Evolutionary conservation across 2,888 invertebrate species (phyloP), one percentile per base, ranked within the genome.

Genomic region (Stratiomys singularior): DNA sequence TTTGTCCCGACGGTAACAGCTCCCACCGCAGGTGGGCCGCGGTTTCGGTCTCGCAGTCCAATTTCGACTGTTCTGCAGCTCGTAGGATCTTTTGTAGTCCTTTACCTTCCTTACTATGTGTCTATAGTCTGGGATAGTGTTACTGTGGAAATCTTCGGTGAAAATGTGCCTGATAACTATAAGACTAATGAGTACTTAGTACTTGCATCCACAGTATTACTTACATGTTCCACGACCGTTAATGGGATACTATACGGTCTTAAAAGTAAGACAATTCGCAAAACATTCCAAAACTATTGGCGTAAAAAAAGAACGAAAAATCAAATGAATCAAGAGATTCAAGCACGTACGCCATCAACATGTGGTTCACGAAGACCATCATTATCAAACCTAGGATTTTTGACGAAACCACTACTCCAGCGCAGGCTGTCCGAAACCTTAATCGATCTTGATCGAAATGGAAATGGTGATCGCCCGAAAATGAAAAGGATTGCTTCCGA

Each of bases 241-340:
- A 94, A 94, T 84, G 92, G 93, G n/a, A 90, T 94, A 72, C 87
- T 94, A 58, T 94, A 94, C 83, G 94, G 94, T 56, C 89, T 94
- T 72, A 91, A 93, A 84, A 94, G 92, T 85, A 91, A 92, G 85
- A 89, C 91, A 0, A 86, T 94, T 47, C 89, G 91, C 78, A 92
- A 92, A 83, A 92, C 93, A 74, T 91, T 94, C 82, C 90, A 92
- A 81, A 93, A 94, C 84, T 94, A 94, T 84, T 91, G 92, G 89
- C 89, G 94, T 67, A 94, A 94, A 86, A 90, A 93, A 84, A 89
- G 93, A 87, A 93, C 93, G 1, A 93, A 93, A 85, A 93, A 92
- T 83, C 94, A 94, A 85, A 90, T 94, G 64, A 92, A 93, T 80
- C 92, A 93, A 84, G 94, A 94, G 85, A 94, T 94, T 80, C 93